Evolutionary conservation across 2,113 vertebrate genomes (phyloP), one percentile per base, ranked within the genome.

Genomic region (Orycteropus afer): DNA sequence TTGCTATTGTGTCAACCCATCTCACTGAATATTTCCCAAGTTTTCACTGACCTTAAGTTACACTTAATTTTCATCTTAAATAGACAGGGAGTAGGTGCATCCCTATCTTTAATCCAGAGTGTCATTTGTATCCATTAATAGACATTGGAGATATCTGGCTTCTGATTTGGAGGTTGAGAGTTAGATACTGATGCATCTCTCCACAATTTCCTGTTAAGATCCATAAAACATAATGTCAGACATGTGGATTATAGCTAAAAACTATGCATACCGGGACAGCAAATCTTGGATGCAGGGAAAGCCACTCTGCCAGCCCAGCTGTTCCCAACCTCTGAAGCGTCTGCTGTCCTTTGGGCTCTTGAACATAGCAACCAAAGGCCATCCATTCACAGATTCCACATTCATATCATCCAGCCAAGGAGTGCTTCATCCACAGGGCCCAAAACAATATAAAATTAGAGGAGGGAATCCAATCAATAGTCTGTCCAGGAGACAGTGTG

Each of bases 361-460:
- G 81, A 61, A 81, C 51, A 91, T 67, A 96, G 73, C n/a, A 84
- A 93, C 53, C 85, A 91, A 92, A 88, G 97, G 81, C 63, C 67
- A 93, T 63, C 42, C 85, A 63, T 97, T 97, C 85, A 40, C 12
- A 17, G 65, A 20, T 78, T 89, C 89, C 9, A 1, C 96, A 82
- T 73, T 90, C 96, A 90, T 96, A 96, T 96, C 86, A 93, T 97
- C 96, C 76, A 92, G 88, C 79, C 95, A 97, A 97, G 91, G 29
- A 88, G 67, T 97, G 45, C 69, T 97, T 97, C 97, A 93, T 92
- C 85, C 95, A 96, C 88, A 83, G 92, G 89, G 95, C 20, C 87
- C 63, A 97, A 98, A 98, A 98, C 67, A 96, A 97, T 97, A 97
- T 73, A 85, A 98, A 99, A 98, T 98, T 98, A 98, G 95, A 98